Evolutionary conservation across 2,888 invertebrate genomes (phyloP), one percentile per base, ranked within the genome.

Genomic region (Nemotelus pantherinus): DNA sequence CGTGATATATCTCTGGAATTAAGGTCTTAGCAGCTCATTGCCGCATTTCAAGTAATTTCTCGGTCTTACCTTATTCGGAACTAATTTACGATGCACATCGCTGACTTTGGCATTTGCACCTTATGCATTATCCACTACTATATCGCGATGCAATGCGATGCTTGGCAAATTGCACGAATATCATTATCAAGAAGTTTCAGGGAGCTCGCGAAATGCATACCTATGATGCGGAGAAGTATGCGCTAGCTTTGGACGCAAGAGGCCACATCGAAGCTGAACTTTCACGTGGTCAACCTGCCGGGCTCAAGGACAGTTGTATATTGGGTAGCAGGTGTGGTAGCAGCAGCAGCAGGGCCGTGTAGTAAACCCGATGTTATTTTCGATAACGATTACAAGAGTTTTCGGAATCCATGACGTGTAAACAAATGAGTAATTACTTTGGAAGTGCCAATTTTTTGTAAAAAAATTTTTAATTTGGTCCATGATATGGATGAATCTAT

Each of bases 31-130:
- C 74, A 74, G 74, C 60, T 60, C 74, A 74, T 60, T 60, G 74
- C 50, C 63, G 48, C 74, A 50, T 60, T 74, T 60, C 74, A 44
- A 74, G 60, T 60, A 50, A 60, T 60, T 60, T 74, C 74, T 74
- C 63, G 63, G 57, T 48, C 10, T 60, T 74, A 50, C 74, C 74
- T 63, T 74, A 74, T 74, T 74, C 74, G 74, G 63, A 74, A 74
- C 74, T 74, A 74, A 74, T 74, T 74, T 74, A 60, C 74, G 74
- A 74, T 74, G 74, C 74, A 74, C 74, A 74, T 74, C 74, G 74
- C 74, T 74, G 74, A 74, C 74, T 74, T 48, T 74, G 60, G 74
- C 74, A 63, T 74, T 74, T 74, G 60, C 74, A 74, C 74, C 74
- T 74, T 60, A 70, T 70, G 63, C 60, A 60, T 63, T 48, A 71